Conservation (phyloP, 2,113 vertebrate genomes). For the Pica pica region DNA sequence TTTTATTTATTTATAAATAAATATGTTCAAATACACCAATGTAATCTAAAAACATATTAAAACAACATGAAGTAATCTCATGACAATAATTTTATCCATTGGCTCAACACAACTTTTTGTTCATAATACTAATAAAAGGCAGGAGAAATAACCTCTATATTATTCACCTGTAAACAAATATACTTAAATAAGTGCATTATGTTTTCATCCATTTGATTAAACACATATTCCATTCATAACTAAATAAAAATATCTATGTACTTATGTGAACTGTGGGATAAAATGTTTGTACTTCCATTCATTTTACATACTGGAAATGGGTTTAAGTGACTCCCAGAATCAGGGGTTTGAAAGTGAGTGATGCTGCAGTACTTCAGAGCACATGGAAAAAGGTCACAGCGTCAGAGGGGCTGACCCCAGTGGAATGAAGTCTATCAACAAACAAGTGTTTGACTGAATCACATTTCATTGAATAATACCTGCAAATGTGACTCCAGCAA, state of each 20-base stretch:
- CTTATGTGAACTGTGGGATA: too few species aligned
- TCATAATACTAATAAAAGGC: not conserved
- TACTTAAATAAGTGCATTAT: not conserved
- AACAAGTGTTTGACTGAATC: not conserved
- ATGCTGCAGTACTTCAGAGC: not conserved
- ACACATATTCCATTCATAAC: not conserved
- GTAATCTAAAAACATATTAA: not conserved
- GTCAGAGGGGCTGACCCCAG: not conserved
- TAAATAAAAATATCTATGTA: not conserved
- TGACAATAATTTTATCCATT: not conserved
- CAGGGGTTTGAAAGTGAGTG: not conserved
- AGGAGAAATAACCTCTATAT: not conserved
- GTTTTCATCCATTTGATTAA: not conserved
- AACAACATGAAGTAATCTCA: not conserved
- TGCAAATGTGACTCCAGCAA: not conserved
- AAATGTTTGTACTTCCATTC: not conserved
- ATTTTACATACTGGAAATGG: not conserved
- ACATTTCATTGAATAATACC: not conserved
- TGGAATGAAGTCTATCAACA: not conserved
- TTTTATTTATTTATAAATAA: conserved; percentile 23
- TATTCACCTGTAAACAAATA: not conserved
- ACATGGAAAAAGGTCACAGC: rapidly evolving
- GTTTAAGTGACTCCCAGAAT: not conserved
- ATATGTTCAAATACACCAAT: not conserved
- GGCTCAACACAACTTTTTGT: not conserved